A percentile compares a stretch with the other conserved stretches of the same genome.
phyloP scores from a whole-genome alignment of 2,888 invertebrate species.

The Lathronympha strigana region DNA sequence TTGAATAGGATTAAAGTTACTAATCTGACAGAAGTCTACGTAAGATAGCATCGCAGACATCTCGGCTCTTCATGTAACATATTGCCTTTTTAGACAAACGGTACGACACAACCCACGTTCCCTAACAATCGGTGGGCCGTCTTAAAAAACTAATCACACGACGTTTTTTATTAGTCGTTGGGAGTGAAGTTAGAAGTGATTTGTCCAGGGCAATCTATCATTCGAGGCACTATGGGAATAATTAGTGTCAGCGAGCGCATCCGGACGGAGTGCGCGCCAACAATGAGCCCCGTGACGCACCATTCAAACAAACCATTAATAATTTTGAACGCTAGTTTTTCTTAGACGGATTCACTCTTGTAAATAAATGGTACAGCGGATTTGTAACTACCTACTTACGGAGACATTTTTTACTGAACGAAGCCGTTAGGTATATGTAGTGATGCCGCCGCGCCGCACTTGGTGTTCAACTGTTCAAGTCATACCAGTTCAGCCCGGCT shows the following conservation, averaged over 20 bases:
- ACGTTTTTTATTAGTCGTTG: conserved; percentile 74
- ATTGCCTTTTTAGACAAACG: conserved; percentile 70
- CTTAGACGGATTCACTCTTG: conserved; percentile 79
- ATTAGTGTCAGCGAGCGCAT: conserved; percentile 83
- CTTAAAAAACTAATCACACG: conserved; percentile 73
- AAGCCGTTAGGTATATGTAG: conserved; percentile 65
- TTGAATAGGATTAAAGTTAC: conserved; percentile 64
- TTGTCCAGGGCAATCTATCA: conserved; percentile 83
- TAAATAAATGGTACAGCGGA: conserved; percentile 80
- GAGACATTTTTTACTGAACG: conserved; percentile 71
- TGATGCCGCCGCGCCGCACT: conserved; percentile 49
- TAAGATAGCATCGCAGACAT: conserved; percentile 63
- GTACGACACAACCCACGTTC: conserved; percentile 67
- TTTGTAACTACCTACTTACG: conserved; percentile 82
- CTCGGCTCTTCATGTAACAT: conserved; percentile 64
- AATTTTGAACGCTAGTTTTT: conserved; percentile 81
- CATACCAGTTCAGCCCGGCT: conserved; percentile 45
- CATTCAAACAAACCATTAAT: conserved; percentile 84
- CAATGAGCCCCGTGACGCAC: conserved; percentile 78
- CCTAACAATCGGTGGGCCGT: conserved; percentile 67
- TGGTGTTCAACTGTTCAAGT: conserved; percentile 51
- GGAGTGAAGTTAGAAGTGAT: conserved; percentile 77
- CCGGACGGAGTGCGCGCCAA: conserved; percentile 77
- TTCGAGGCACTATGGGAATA: conserved; percentile 81
- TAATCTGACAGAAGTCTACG: conserved; percentile 68